Base-by-base conservation (phyloP, 2,888 invertebrate species). In the Hirtodrosophila alboralis region DNA sequence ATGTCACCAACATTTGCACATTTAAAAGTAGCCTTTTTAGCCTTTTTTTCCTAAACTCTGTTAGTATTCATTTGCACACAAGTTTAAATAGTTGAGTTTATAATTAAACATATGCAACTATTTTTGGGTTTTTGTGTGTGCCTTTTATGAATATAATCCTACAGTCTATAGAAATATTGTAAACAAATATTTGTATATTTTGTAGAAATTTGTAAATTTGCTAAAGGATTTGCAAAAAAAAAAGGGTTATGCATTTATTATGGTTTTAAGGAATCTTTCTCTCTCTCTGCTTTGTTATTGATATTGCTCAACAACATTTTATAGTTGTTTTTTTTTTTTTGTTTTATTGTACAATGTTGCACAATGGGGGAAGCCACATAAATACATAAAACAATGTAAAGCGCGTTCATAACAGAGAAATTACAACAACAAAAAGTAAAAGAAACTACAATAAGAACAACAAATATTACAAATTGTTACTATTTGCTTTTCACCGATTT, bases 401-500 rank as follows among this genome's bases (percentile, higher is more conserved):
- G 54, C 53, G 59, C 45, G 45, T 36, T 47, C 41, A 54, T 47
- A 54, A 26, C 41, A 59, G 33, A 44, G 7, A 1, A 49, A 7
- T 8, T 23, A 8, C 23, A 23, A 23, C 23, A 30, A 23, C 33
- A 54, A 28, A 23, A 9, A 37, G 16, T 5, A 45, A 51, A 10
- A 44, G 37, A 37, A 30, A 38, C 27, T 26, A 16, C 28, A 30
- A 30, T 5, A 31, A 8, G 14, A 4, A 10, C 9, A 44, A 16
- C 52, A 45, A 60, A 60, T 36, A 60, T 23, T 23, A 8, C 48
- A 56, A 60, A 47, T 54, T 30, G 60, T 56, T 56, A 43, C 60
- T 48, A 30, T 45, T 62, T 58, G 43, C 48, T 56, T 61, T 61
- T 56, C 44, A 56, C 33, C 56, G 61, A 61, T 61, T 56, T 61